These are phyloP conservation scores for Eupithecia vulgata DNA, from an alignment of 2,888 invertebrate genomes.

Conservation along the genomic window DNA sequence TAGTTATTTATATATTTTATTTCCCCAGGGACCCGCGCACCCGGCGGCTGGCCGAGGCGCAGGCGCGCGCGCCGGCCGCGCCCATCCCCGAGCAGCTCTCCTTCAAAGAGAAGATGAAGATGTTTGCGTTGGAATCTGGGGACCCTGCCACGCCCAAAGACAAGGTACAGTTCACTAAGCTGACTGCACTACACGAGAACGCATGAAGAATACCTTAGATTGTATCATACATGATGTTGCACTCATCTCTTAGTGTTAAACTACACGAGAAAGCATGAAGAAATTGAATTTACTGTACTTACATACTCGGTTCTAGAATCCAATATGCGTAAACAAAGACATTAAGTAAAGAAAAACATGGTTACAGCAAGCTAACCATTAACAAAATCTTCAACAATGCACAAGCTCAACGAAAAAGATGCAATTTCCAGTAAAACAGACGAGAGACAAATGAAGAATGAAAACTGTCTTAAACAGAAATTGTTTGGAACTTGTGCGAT, in stretches of 20 bases:
- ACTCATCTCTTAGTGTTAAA: neutral
- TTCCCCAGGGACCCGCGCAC: slow-evolving; percentile 92
- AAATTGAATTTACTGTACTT: neutral
- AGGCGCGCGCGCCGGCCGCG: slow-evolving; percentile 85
- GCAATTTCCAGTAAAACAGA: neutral
- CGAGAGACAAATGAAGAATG: neutral
- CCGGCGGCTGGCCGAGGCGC: slow-evolving; percentile 92
- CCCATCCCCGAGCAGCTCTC: slow-evolving; percentile 95
- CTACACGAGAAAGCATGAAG: slow-evolving; percentile 8
- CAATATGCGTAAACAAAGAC: neutral
- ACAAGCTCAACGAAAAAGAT: neutral
- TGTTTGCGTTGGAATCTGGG: slow-evolving; percentile 99
- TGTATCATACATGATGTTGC: neutral
- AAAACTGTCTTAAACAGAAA: neutral
- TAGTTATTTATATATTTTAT: neutral
- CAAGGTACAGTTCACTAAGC: slow-evolving; percentile 79
- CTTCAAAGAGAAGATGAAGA: slow-evolving; percentile 99
- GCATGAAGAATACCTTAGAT: slow-evolving; percentile 14
- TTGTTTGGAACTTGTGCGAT: neutral
- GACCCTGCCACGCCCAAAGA: slow-evolving; percentile 96
- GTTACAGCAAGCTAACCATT: too few species aligned
- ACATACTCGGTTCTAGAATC: neutral
- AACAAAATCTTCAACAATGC: too few species aligned
- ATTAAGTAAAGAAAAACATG: too few species aligned
- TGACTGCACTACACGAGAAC: slow-evolving; percentile 34